Conservation (phyloP, 2,888 invertebrate species). For the Ptychoptera contaminata region DNA sequence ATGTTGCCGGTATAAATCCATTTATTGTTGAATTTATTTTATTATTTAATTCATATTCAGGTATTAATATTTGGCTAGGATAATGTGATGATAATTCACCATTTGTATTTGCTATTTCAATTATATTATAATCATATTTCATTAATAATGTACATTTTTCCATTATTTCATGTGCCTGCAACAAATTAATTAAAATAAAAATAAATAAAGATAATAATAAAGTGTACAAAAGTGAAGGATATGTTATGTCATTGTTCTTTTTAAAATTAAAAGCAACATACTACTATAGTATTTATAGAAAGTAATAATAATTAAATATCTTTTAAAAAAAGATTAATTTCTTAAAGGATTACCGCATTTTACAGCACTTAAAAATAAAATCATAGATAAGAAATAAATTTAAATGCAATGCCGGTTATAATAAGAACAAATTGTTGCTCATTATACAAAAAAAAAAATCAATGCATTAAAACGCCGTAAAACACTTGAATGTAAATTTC, state of each 20-base stretch:
- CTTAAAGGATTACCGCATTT: too few species aligned
- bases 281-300: neutral
- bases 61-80: slow-evolving; percentile 50
- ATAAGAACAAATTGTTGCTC: too few species aligned
- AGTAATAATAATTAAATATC: too few species aligned
- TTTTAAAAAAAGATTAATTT: too few species aligned
- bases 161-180: slow-evolving; percentile 40
- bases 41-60: slow-evolving; percentile 37
- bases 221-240: neutral
- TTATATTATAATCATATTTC: slow-evolving; percentile 48
- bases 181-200: slow-evolving; percentile 1
- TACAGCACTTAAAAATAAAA: too few species aligned
- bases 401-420: too few species aligned
- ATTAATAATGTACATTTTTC: slow-evolving; percentile 47
- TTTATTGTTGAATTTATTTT: slow-evolving; percentile 11
- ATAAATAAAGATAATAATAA: slow-evolving; percentile 8
- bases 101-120: slow-evolving; percentile 44
- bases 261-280: neutral
- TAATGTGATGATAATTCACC: slow-evolving; percentile 56
- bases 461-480: too few species aligned
- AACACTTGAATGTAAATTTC: too few species aligned
- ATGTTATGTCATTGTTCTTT: neutral
- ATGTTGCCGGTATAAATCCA: slow-evolving; percentile 11
- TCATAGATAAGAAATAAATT: too few species aligned
- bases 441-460: too few species aligned